These are phyloP conservation scores for Eulimnadia texana DNA, from an alignment of 1,140 invertebrate species.

Conservation along the genomic window DNA sequence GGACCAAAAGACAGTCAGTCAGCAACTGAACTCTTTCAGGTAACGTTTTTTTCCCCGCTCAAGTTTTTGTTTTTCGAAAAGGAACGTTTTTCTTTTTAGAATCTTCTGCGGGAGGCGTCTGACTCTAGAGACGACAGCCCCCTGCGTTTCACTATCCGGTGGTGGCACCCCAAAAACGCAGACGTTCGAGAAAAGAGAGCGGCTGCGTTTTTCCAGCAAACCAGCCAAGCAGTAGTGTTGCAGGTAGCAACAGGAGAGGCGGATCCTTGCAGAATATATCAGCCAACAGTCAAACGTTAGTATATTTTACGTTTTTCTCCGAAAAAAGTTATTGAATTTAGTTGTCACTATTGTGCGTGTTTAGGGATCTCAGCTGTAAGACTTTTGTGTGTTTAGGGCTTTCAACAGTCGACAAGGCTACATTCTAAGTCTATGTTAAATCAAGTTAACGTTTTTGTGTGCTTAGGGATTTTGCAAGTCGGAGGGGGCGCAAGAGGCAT, in stretches of 20 bases:
- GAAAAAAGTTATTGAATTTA: no score
- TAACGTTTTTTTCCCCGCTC: neutral
- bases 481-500: neutral
- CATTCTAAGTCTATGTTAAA: no score
- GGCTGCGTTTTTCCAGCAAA: neutral
- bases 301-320: no score
- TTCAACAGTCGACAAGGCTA: no score
- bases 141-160: neutral
- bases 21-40: constrained; percentile 9
- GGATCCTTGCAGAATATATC: constrained; percentile 6
- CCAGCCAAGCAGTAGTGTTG: constrained; percentile 1
- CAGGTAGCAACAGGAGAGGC: constrained; percentile 7
- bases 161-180: neutral
- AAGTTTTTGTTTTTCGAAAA: no score
- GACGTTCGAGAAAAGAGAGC: constrained; percentile 4
- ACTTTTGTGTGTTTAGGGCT: no score
- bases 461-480: neutral
- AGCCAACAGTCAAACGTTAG: constrained; percentile 1
- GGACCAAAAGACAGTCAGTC: constrained; percentile 3
- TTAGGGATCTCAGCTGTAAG: no score
- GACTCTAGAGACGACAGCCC: constrained; percentile 9
- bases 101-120: constrained; percentile 1
- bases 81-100: no score
- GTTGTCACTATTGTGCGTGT: no score
- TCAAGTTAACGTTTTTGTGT: no score